phyloP scores from a whole-genome alignment of 2,113 vertebrate genomes.

The Charina bottae region DNA sequence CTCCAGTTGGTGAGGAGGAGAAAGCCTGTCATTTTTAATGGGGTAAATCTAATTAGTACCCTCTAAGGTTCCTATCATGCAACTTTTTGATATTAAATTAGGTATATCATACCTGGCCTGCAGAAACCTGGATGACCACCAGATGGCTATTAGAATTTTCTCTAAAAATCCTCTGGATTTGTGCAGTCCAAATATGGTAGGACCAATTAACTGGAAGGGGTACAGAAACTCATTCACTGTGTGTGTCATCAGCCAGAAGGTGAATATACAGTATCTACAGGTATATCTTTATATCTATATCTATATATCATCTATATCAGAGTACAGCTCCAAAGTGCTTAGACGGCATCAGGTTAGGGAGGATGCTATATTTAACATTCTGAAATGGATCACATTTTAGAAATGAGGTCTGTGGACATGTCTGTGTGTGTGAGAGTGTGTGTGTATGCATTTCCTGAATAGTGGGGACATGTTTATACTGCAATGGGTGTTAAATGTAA shows the following conservation, averaged over 20 bases:
- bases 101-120: background rate
- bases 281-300: background rate
- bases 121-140: background rate
- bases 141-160: background rate
- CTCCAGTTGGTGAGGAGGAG: conserved; percentile 12
- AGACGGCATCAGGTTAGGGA: background rate
- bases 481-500: background rate
- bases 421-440: background rate
- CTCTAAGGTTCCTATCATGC: conserved; percentile 21
- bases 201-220: background rate
- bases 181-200: background rate
- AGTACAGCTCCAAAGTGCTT: background rate
- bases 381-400: background rate
- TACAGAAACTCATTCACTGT: background rate
- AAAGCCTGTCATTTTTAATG: conserved; percentile 24
- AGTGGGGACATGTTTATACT: background rate
- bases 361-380: background rate
- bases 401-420: background rate
- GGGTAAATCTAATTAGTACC: conserved; percentile 1
- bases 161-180: background rate
- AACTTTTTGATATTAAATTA: conserved; percentile 35
- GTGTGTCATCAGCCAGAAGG: background rate
- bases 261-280: background rate
- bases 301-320: background rate
- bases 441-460: background rate